phyloP scores from a whole-genome alignment of 2,113 vertebrate genomes.

The Alethe castanea region DNA sequence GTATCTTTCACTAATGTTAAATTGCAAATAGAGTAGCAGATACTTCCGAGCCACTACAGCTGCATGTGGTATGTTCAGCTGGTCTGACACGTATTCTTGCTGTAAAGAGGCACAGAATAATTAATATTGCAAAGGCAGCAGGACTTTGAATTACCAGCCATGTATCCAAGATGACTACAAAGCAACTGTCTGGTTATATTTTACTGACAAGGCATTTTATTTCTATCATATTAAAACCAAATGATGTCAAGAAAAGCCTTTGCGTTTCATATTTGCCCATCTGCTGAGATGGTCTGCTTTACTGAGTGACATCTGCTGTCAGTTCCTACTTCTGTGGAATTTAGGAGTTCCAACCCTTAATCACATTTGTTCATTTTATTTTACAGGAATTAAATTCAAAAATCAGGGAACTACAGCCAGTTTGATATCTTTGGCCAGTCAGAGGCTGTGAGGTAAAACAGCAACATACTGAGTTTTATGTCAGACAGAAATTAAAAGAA shows the following conservation, averaged over 20 bases:
- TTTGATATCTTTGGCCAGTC: conserved; percentile 14
- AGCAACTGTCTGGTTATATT: conserved; percentile 62
- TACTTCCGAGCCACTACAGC: conserved; percentile 12
- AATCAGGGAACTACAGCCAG: conserved; percentile 35
- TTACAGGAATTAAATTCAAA: conserved; percentile 41
- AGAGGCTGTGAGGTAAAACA: conserved; percentile 35
- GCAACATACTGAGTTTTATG: conserved; percentile 46
- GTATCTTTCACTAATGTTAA: background rate
- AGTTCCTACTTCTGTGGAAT: conserved; percentile 36
- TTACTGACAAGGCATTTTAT: conserved; percentile 60
- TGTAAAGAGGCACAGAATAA: conserved; percentile 38
- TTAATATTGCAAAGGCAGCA: conserved; percentile 59
- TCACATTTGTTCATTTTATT: conserved; percentile 63
- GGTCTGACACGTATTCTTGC: conserved; percentile 6
- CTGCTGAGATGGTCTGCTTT: conserved; percentile 59
- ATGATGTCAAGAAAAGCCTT: conserved; percentile 62
- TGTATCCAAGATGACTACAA: conserved; percentile 38
- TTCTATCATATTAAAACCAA: conserved; percentile 67
- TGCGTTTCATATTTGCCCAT: conserved; percentile 65
- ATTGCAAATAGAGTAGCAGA: background rate
- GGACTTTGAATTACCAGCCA: conserved; percentile 39
- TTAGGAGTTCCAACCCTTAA: conserved; percentile 57
- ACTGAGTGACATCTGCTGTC: conserved; percentile 67
- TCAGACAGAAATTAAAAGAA: conserved; percentile 20
- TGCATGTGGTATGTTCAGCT: background rate